Evolutionary conservation across 1,140 invertebrate genomes (phyloP), one percentile per base, ranked within the genome.

Genomic region (Muscidifurax raptorellus): DNA sequence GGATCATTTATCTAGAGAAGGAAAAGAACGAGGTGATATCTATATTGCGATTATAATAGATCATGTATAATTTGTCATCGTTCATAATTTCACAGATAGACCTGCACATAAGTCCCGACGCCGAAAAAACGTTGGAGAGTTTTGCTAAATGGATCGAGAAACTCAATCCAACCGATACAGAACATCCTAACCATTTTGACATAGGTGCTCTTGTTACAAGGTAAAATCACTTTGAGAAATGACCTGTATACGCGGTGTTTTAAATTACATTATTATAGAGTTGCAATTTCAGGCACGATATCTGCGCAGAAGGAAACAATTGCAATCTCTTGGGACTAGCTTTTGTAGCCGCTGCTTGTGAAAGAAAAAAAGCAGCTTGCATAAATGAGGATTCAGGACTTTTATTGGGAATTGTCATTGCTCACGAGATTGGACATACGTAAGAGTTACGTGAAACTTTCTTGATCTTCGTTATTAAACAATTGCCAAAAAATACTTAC

Each of bases 381-480:
- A 95, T 96, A 79, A 96, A 95, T 88, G 95, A 96, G 90, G 96
- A 96, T 88, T 94, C 92, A 22, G 96, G 96, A 3, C 92, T 96
- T 0, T 90, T 94, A 22, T 89, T 96, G 15, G 95, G 95, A 27
- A 94, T 95, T 86, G 95, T 95, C 2, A 93, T 96, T 13, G 94
- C 96, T 32, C 96, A 96, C 88, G 96, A 96, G 92, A 91, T 96
- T 64, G 96, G 96, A 80, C 96, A 96, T 90, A 95, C 96, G 95
- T 96, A 93, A 66, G 25, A 44, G 74, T 27, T 7, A 25, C 18
- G 13, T 7, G 25, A 3, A 25, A n/a, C n/a, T 32, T 32, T 2
- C 1, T 32, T 32, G 32, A 2, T 2, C 1, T 32, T 27, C 6
- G 3, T 25, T 18, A n/a, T 27, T 47, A 32, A 22, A 66, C 32